Evolutionary conservation across 2,113 vertebrate genomes (phyloP).

Genomic region (Amblyopsis rosae): DNA sequence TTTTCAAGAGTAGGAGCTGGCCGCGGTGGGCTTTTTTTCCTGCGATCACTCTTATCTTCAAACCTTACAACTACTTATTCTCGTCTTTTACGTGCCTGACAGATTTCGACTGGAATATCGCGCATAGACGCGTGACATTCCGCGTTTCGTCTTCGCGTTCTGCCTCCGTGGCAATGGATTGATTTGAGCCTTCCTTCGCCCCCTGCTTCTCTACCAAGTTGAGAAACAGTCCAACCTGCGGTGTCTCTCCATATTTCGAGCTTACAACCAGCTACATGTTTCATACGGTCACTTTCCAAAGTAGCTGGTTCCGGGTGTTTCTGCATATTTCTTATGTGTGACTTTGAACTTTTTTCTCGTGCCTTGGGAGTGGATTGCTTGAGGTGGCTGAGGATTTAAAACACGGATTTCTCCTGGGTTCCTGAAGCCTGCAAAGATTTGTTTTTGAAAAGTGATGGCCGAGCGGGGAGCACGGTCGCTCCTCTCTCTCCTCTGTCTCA

Average conservation of each 20-base stretch:
- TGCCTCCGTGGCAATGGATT: constrained; percentile 74
- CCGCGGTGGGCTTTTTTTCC: constrained; percentile 59
- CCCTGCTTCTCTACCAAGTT: constrained; percentile 72
- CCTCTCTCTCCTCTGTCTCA: constrained; percentile 80
- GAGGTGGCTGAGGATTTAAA: constrained; percentile 56
- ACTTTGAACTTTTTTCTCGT: constrained; percentile 68
- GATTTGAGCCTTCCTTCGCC: constrained; percentile 57
- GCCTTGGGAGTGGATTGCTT: constrained; percentile 24
- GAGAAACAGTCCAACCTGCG: constrained; percentile 69
- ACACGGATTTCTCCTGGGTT: constrained; percentile 54
- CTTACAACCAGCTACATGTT: constrained; percentile 68
- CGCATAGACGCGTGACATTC: constrained; percentile 14
- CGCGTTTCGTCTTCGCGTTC: constrained; percentile 26
- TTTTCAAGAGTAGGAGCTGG: constrained; percentile 64
- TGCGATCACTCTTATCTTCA: constrained; percentile 41
- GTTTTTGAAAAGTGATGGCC: constrained; percentile 81
- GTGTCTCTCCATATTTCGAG: constrained; percentile 27
- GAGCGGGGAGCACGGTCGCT: constrained; percentile 81
- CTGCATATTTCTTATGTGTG: constrained; percentile 43
- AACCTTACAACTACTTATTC: constrained; percentile 29
- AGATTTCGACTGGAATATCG: constrained; percentile 14
- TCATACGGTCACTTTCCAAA: constrained; percentile 62
- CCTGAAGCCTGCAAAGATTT: constrained; percentile 69
- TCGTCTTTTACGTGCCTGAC: constrained; percentile 23
- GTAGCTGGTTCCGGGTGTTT: constrained; percentile 68